Evolutionary conservation across 2,797 vertebrate genomes (phyloP), one percentile per base, ranked within the genome.

Genomic region (Poecilia velifera): DNA sequence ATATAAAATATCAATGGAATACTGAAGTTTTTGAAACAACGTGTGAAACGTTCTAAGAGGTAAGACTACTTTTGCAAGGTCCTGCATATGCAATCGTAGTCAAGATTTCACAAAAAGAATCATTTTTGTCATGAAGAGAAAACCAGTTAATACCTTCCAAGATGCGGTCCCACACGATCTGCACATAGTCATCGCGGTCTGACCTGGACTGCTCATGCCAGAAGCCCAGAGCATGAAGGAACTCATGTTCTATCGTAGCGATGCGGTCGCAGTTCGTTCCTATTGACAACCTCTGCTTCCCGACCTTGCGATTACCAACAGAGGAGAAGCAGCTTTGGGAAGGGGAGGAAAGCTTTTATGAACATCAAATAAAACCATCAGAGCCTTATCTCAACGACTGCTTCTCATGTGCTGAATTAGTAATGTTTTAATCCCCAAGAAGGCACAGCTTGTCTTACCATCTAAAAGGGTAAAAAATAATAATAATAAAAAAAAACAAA

Each of bases 151-250:
- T 95, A 99, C 98, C 97, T 34, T 87, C 22, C 59, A 64, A 91
- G 93, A 99, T 97, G 84, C 90, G 95, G 74, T 97, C 96, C 97
- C 96, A 96, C 77, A 96, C 79, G 16, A 99, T 98, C 6, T 36
- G 85, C 75, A 98, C 97, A 0, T 99, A 99, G 86, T 98, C 98
- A 3, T 98, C 95, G 0, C 97, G 93, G 87, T 98, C 98, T 0
- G 96, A 87, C 3, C 97, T 96, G 0, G 98, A 99, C 92, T 98
- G 97, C 87, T 99, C 98, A 0, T 99, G 98, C 97, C 97, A 98
- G 95, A 99, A 98, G 2, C 98, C 97, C 90, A 99, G 91, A 0
- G 97, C 96, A 0, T 99, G 98, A 39, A 99, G 96, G 82, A 99
- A 97, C 89, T 99, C 98, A 0, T 99, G 98, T 66, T 98, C 95